These are phyloP conservation scores for Hippolais icterina DNA, from an alignment of 2,113 vertebrate species.

Conservation along the genomic window DNA sequence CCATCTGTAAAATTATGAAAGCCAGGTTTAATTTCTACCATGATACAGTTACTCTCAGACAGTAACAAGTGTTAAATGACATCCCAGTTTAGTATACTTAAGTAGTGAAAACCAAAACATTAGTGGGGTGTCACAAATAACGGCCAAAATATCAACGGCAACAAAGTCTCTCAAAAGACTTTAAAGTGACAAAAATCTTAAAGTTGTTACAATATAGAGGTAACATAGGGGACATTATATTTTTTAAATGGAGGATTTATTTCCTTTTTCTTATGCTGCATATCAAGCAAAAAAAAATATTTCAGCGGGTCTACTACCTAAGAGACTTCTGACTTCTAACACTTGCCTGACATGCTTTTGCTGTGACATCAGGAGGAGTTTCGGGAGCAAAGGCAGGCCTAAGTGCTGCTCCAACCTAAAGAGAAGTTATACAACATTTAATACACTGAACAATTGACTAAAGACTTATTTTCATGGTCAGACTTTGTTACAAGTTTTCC, in stretches of 20 bases:
- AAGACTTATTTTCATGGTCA: neutral
- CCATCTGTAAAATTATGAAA: neutral
- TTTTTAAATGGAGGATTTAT: neutral
- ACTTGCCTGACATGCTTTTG: slow-evolving; percentile 92
- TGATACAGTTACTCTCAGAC: neutral
- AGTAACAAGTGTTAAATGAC: neutral
- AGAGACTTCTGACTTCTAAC: slow-evolving; percentile 12
- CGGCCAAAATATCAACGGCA: neutral
- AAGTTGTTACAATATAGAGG: neutral
- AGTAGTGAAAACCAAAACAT: neutral
- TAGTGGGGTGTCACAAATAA: neutral
- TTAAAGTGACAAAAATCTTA: neutral
- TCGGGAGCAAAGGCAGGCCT: slow-evolving; percentile 90
- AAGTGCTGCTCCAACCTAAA: slow-evolving; percentile 92
- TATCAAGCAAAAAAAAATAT: neutral
- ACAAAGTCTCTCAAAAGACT: neutral
- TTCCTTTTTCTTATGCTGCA: neutral
- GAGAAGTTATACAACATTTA: slow-evolving; percentile 1
- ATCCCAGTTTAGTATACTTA: neutral
- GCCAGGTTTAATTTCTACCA: neutral
- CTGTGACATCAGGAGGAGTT: slow-evolving; percentile 89
- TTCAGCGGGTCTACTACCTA: neutral
- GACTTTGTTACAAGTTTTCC: neutral
- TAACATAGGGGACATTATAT: neutral
- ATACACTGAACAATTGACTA: neutral